Base-by-base conservation (phyloP, 2,888 invertebrate species). In the Melinaea marsaeus region DNA sequence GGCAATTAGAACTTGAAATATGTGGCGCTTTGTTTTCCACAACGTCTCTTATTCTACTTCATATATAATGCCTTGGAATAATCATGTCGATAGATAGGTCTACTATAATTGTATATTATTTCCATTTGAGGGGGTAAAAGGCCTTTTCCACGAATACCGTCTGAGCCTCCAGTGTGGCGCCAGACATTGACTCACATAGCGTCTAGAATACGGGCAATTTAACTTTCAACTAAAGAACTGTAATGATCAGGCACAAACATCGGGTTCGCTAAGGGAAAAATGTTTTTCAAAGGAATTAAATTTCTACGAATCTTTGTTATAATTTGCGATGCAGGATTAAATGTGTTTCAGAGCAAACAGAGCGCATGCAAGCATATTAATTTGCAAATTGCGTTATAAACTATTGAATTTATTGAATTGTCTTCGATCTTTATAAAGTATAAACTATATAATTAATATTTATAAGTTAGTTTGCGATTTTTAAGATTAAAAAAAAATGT, bases 91-190 rank as follows among this genome's bases (percentile, higher is more conserved):
- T n/a, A n/a, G 13, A 13, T 7, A 22, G 7, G 51, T 79, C 72
- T 72, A 75, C 80, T 80, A 77, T 86, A 85, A 86, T 85, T 81
- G 83, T 79, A 77, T 76, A 78, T 81, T 81, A 81, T 84, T 83
- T 77, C 76, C 77, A 75, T 71, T 68, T 74, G 72, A 71, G 71
- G 72, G 74, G 76, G 74, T 72, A 72, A 73, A 75, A 77, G 76
- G 74, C 72, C 69, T 66, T 78, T 87, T 87, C 88, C 79, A 74
- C 78, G 88, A 86, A 88, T 78, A 76, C 73, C 68, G 85, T 86
- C 83, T 83, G 74, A 71, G 72, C 72, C 64, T 68, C 63, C 69
- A 69, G 66, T 63, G 69, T 64, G 84, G 81, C 84, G 83, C 85
- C 83, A 80, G 78, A 77, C 80, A 73, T 78, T 81, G 82, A 83